Evolutionary conservation across 2,797 vertebrate genomes (phyloP).

Genomic region (Steatocranus sp.): DNA sequence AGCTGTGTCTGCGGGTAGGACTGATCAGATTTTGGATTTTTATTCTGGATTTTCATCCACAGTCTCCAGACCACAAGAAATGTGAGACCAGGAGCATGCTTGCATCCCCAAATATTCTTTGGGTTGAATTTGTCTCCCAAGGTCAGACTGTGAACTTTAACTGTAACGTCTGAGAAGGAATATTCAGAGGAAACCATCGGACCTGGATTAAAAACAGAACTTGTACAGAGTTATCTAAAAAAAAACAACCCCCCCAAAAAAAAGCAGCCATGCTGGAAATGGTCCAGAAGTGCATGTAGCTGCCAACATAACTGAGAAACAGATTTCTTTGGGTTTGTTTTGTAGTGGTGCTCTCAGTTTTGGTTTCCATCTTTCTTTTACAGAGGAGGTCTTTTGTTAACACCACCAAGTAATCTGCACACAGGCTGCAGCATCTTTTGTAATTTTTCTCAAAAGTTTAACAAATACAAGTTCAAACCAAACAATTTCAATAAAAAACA

Average conservation of each 20-base stretch:
- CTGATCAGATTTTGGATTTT: background rate
- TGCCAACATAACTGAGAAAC: background rate
- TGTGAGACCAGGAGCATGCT: background rate
- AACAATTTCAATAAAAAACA: background rate
- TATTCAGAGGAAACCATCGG: background rate
- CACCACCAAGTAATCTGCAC: background rate
- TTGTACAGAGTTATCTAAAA: background rate
- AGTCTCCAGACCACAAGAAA: background rate
- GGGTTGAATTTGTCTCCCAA: background rate
- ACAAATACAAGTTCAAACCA: background rate
- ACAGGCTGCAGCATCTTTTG: background rate
- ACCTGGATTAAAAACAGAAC: background rate
- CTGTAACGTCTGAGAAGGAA: background rate
- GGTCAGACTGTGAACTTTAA: background rate
- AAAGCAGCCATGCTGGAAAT: background rate
- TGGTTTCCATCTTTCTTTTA: background rate
- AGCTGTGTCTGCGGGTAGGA: background rate
- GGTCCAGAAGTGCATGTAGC: accelerated
- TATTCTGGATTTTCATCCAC: background rate
- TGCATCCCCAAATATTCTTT: background rate
- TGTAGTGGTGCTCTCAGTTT: background rate
- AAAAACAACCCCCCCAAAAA: background rate
- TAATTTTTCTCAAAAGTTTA: background rate
- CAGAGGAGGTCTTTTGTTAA: background rate
- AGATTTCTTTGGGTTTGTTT: background rate